Conservation (phyloP, 2,113 vertebrate species). For the Nibea albiflora region DNA sequence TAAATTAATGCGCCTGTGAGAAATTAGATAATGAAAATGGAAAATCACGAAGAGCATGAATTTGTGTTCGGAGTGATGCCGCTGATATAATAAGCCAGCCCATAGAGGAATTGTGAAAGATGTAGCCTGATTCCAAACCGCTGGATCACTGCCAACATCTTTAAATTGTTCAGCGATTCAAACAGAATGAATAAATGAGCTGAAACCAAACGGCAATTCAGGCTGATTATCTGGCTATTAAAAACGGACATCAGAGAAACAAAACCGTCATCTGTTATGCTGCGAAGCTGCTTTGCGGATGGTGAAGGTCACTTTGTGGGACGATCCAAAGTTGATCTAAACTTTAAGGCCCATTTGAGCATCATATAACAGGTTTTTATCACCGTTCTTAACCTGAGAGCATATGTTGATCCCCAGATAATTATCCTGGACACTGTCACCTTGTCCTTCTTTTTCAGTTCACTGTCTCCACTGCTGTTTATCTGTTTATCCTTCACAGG, state of each 20-base stretch:
- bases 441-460: conserved; percentile 23
- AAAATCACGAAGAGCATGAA: background rate
- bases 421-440: conserved; percentile 25
- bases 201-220: conserved; percentile 8
- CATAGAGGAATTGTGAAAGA: conserved; percentile 17
- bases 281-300: conserved; percentile 12
- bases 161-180: conserved; percentile 9
- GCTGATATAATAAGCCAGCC: conserved; percentile 7
- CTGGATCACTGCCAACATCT: background rate
- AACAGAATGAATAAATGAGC: conserved; percentile 7
- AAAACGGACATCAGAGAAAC: background rate
- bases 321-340: conserved; percentile 17
- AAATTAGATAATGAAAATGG: conserved; percentile 30
- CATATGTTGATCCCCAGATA: conserved; percentile 15
- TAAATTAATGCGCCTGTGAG: background rate
- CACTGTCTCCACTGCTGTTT: conserved; percentile 19
- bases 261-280: background rate
- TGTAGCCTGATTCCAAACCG: conserved; percentile 1
- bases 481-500: conserved; percentile 23
- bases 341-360: conserved; percentile 38
- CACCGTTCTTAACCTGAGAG: conserved; percentile 2
- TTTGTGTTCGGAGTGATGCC: background rate
- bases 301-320: conserved; percentile 32
- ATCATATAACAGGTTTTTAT: conserved; percentile 21
- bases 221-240: conserved; percentile 11